Percentiles rank a stretch among this genome's conserved stretches.
Conservation (phyloP, 2,113 vertebrate species). For the Nothocercus nigrocapillus region DNA sequence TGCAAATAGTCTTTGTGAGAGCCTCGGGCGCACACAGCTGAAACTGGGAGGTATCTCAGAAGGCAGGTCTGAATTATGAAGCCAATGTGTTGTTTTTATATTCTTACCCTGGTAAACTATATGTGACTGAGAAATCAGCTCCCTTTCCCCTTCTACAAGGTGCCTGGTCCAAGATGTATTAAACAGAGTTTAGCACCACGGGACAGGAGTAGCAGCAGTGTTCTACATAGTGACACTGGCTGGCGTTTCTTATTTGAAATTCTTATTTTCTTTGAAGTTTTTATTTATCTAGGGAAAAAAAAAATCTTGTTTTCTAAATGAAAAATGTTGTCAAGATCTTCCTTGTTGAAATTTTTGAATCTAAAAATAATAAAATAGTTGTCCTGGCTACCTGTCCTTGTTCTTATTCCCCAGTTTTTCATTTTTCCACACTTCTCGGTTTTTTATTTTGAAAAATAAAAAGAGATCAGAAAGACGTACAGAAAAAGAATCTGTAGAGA, state of each 20-base stretch:
- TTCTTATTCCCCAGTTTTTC: not conserved
- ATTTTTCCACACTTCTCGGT: not conserved
- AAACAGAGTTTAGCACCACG: not conserved
- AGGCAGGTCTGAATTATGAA: constrained; percentile 54
- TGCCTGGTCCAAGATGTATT: not conserved
- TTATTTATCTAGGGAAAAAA: not conserved
- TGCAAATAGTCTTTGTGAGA: constrained; percentile 59
- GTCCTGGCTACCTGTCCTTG: not conserved
- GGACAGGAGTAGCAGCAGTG: not conserved
- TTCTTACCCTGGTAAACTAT: constrained; percentile 53
- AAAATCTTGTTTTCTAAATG: not conserved
- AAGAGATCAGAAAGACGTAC: not conserved
- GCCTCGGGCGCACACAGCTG: constrained; percentile 52
- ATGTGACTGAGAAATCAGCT: constrained; percentile 23
- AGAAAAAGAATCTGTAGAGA: not conserved
- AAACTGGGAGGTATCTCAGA: constrained; percentile 57
- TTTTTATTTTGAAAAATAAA: not conserved
- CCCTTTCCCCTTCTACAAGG: not conserved
- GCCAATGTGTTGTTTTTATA: constrained; percentile 23
- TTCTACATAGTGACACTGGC: not conserved
- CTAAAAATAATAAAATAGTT: not conserved
- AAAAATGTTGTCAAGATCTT: not conserved
- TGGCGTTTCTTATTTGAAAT: not conserved
- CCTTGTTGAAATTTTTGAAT: not conserved
- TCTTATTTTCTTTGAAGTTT: not conserved